Evolutionary conservation across 1,140 invertebrate genomes (phyloP).

Genomic region (Tachypleus tridentatus): DNA sequence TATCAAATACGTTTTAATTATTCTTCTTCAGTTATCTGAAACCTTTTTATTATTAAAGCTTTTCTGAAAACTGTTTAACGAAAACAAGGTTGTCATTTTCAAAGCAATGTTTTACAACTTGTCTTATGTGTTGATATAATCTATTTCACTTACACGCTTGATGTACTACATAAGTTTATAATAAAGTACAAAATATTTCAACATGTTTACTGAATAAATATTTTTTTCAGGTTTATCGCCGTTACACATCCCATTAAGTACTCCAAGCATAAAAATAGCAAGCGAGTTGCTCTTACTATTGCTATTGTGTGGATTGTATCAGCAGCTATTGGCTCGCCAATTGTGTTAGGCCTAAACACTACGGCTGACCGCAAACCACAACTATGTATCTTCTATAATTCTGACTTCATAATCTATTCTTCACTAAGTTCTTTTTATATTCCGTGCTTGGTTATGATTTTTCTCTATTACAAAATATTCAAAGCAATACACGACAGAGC

Average conservation of each 20-base stretch:
- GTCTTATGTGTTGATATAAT: too few species aligned
- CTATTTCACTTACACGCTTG: too few species aligned
- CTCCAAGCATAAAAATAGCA: conserved; percentile 89
- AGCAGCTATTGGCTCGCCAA: conserved; percentile 89
- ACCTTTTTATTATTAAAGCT: too few species aligned
- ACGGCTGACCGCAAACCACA: conserved; percentile 31
- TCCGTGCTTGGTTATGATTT: conserved; percentile 97
- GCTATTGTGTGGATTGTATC: conserved; percentile 94
- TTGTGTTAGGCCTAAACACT: conserved; percentile 89
- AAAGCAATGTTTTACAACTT: too few species aligned
- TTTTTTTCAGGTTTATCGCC: conserved; percentile 79
- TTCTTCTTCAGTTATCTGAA: too few species aligned
- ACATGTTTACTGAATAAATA: background rate
- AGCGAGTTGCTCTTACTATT: conserved; percentile 87
- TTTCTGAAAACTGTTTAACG: too few species aligned
- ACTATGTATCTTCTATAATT: conserved; percentile 87
- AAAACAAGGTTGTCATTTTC: too few species aligned
- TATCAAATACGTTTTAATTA: too few species aligned
- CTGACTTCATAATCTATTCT: conserved; percentile 95
- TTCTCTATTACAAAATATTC: conserved; percentile 97
- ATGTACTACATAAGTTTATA: too few species aligned
- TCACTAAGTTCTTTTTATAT: conserved; percentile 98
- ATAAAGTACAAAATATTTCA: too few species aligned
- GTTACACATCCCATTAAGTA: conserved; percentile 98
- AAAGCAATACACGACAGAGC: conserved; percentile 72